Evolutionary conservation across 2,113 vertebrate genomes (phyloP).

Genomic region (Pseudopipra pipra): DNA sequence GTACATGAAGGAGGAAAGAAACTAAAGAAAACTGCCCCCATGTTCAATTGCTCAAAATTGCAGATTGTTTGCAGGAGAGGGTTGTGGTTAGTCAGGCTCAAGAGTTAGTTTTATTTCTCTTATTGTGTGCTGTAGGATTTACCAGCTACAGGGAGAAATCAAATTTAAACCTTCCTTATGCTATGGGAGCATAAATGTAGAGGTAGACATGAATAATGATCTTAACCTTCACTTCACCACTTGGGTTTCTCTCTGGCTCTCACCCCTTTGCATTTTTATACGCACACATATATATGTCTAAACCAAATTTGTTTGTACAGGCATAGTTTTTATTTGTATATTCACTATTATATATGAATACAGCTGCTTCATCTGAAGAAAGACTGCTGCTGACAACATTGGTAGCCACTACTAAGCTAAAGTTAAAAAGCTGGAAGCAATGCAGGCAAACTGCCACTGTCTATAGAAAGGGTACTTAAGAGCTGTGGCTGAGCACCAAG

Average conservation of each 20-base stretch:
- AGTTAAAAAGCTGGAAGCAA: neutral
- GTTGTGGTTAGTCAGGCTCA: neutral
- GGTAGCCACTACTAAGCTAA: neutral
- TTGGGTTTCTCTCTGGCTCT: neutral
- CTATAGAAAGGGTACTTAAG: neutral
- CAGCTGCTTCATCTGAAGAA: neutral
- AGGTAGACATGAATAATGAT: neutral
- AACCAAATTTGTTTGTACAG: neutral
- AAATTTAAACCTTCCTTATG: neutral
- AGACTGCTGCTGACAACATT: neutral
- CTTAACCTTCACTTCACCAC: neutral
- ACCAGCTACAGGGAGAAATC: neutral
- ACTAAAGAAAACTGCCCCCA: neutral
- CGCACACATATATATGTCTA: neutral
- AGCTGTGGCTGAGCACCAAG: neutral
- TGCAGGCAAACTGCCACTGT: neutral
- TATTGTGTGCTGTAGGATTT: neutral
- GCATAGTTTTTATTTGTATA: neutral
- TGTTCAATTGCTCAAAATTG: neutral
- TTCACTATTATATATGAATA: neutral
- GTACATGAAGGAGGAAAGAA: neutral
- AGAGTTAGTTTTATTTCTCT: neutral
- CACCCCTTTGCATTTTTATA: neutral
- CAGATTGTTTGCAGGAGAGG: neutral
- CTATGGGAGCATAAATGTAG: neutral